Base-by-base conservation (phyloP, 2,113 vertebrate genomes). In the Rhegmatorhina hoffmannsi region DNA sequence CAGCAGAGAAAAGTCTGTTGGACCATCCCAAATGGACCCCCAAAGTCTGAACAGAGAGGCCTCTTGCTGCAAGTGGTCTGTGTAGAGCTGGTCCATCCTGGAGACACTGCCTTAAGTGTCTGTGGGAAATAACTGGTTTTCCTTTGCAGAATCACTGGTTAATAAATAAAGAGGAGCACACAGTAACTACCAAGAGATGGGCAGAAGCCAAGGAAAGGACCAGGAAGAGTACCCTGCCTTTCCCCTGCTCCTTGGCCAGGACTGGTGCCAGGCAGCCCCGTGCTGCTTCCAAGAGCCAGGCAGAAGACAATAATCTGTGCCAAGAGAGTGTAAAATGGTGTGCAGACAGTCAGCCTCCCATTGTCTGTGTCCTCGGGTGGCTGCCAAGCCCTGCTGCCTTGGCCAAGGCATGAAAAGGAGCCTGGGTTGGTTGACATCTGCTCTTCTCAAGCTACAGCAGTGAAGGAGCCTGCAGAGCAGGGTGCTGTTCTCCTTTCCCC, bases 361-460 rank as follows among this genome's bases (percentile, higher is more conserved):
- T 96, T 98, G 97, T 97, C 88, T 73, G 58, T 89, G 96, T 97
- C 97, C 97, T 97, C 44, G 95, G 96, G 95, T 1, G 10, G 6
- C 80, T 96, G 98, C 98, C 98, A 98, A 92, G 90, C 43, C 73
- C 78, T 0, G 2, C 90, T 78, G 76, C 69, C 88, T 43, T 29
- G 91, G 95, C 67, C 66, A 92, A 94, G 70, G 80, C 89, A 87
- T 18, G 56, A 70, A 72, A 94, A 95, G 79, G 73, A 92, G 68
- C 93, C 81, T 47, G 78, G 90, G 89, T 94, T 86, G 76, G 90
- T 24, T 96, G 93, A 91, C 97, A 97, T 97, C 97, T 97, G 97
- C 92, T 97, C 81, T 31, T 20, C 91, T 49, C 64, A 10, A 82
- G 74, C 69, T 62, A 12, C 40, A 49, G 81, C 40, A 52, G 58